Percentiles rank a stretch among this genome's conserved stretches.
phyloP scores from a whole-genome alignment of 1,140 invertebrate species.

The Belonocnema kinseyi region DNA sequence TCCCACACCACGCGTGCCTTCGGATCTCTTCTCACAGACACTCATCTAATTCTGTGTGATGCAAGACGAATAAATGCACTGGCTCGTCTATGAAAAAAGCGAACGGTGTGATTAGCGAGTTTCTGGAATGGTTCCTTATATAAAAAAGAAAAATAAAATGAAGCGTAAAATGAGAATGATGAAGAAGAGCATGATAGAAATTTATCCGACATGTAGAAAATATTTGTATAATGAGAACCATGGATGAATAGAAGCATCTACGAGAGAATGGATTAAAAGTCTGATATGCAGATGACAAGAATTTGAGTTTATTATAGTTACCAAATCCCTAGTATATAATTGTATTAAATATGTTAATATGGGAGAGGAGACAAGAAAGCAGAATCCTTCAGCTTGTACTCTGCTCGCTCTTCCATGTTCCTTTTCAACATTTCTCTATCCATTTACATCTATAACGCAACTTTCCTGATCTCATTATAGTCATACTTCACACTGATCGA shows the following conservation, averaged over 20 bases:
- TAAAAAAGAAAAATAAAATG: background rate
- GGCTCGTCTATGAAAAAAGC: conserved; percentile 40
- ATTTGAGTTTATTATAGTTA: background rate
- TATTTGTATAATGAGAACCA: too few relatives aligned
- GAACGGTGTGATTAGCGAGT: conserved; percentile 32
- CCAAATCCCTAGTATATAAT: background rate
- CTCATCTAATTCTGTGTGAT: conserved; percentile 60
- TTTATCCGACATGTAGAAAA: background rate
- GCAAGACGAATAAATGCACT: conserved; percentile 58
- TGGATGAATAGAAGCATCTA: too few relatives aligned
- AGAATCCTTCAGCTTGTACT: background rate
- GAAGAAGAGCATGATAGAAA: conserved; percentile 3
- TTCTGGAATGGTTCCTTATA: conserved; percentile 33
- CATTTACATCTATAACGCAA: conserved; percentile 22
- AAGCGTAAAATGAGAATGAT: conserved; percentile 30
- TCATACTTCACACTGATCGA: conserved; percentile 26
- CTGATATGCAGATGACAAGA: background rate
- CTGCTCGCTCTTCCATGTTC: background rate
- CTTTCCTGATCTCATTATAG: conserved; percentile 3
- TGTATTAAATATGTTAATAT: conserved; percentile 19
- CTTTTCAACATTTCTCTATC: conserved; percentile 18
- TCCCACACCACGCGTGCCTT: conserved; percentile 34
- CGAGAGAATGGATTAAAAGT: too few relatives aligned
- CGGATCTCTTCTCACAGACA: conserved; percentile 33
- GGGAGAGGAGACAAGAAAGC: background rate